Base-by-base conservation (phyloP, 2,797 vertebrate species). In the Sparidentex hasta region DNA sequence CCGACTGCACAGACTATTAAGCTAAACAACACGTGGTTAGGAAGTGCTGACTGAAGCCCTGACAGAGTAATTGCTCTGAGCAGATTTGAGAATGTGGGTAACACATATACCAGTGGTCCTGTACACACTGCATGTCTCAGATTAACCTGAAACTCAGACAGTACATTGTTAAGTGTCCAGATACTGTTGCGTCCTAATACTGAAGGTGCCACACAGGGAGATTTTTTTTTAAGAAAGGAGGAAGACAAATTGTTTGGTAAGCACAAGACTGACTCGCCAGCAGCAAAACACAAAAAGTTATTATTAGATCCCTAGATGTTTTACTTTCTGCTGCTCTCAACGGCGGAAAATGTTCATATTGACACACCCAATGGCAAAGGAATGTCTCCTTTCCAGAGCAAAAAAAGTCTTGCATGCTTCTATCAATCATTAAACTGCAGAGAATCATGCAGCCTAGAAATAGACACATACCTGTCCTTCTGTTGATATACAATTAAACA, bases 341-440 rank as follows among this genome's bases (percentile, higher is more conserved):
- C 88, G 90, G 87, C 83, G 90, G 82, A 92, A 91, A 88, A 83
- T 59, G 52, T 82, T 88, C 56, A 73, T 72, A 76, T 48, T 62
- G 88, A 92, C 92, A 92, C 93, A 85, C 88, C 90, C 86, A 77
- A 74, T 69, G 76, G 80, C 70, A 70, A 83, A 92, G 76, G 85
- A 95, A 92, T 88, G 72, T 86, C 75, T 91, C 71, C 63, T 86
- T 89, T 86, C 59, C 57, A 29, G 57, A 78, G 70, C 61, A 82
- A 73, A 81, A 90, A 74, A 51, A 29, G 51, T 47, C 86, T 51
- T 11, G 48, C 65, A 79, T 66, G 54, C 41, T 46, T 81, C 67
- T 65, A 83, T 92, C 64, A 92, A 90, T 90, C 80, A 93, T 92
- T 90, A 63, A 65, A 48, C 55, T 25, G 41, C 68, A 54, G 33